Conservation (phyloP, 2,113 vertebrate species). For the Uria aalge region DNA sequence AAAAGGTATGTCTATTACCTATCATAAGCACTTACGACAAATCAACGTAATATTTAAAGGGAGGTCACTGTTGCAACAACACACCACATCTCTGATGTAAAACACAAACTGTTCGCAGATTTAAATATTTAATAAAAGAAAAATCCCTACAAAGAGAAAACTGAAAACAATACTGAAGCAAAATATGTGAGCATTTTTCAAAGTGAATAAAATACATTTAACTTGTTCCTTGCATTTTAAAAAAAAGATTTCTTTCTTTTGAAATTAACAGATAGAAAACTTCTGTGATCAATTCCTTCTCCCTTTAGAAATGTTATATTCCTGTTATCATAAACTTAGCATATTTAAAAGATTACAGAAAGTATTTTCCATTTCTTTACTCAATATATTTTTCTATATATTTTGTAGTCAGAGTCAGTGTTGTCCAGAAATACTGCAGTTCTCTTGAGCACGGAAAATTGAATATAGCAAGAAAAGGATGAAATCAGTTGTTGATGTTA, state of each 20-base stretch:
- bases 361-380: neutral
- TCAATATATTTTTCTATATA: neutral
- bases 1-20: neutral
- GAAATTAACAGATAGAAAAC: neutral
- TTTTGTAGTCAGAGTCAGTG: neutral
- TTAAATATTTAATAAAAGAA: constrained; percentile 41
- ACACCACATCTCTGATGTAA: neutral
- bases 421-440: neutral
- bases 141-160: constrained; percentile 1
- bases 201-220: neutral
- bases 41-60: neutral
- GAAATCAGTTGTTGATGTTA: neutral
- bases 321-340: neutral
- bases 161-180: constrained; percentile 24
- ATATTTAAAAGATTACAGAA: neutral
- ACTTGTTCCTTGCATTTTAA: neutral
- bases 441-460: neutral
- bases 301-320: neutral
- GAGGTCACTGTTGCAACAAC: neutral
- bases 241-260: neutral
- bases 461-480: neutral
- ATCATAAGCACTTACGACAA: neutral
- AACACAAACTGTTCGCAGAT: neutral
- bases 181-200: neutral
- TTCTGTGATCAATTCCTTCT: neutral